A percentile compares a stretch with the other conserved stretches of the same genome.
Evolutionary conservation across 2,113 vertebrate genomes (phyloP).

Genomic region (Microtus montanus): DNA sequence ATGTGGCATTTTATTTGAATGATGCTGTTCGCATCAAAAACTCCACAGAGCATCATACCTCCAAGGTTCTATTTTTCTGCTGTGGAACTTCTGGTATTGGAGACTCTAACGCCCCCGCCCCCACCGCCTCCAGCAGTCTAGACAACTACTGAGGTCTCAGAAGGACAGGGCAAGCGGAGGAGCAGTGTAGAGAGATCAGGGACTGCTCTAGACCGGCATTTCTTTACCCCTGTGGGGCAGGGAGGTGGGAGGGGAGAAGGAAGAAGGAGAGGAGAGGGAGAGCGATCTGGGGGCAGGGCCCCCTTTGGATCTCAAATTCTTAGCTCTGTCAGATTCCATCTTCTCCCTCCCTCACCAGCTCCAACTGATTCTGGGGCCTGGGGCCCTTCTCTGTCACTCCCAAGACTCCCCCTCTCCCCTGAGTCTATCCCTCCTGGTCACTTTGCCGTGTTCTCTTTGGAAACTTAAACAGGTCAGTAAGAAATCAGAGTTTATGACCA

Average conservation of each 20-base stretch:
- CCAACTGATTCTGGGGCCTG: background rate
- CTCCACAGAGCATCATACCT: fast-evolving
- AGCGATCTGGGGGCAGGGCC: background rate
- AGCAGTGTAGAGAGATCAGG: too few relatives aligned
- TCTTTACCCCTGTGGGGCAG: background rate
- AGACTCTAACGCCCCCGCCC: background rate
- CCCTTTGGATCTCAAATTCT: background rate
- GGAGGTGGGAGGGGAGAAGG: background rate
- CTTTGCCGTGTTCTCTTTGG: background rate
- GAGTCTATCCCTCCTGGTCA: too few relatives aligned
- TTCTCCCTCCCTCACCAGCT: background rate
- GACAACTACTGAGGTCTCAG: too few relatives aligned
- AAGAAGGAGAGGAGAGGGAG: too few relatives aligned
- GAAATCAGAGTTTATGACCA: background rate
- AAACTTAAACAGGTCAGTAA: background rate
- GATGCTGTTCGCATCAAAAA: background rate
- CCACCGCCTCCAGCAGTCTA: too few relatives aligned
- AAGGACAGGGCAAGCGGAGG: background rate
- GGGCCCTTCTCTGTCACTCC: background rate
- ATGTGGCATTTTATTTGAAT: background rate
- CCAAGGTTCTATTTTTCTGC: too few relatives aligned
- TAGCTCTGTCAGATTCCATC: background rate
- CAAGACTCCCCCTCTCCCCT: too few relatives aligned
- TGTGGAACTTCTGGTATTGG: background rate
- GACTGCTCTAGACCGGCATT: background rate